Base-by-base conservation (phyloP, 37 sponge, comb jelly and placozoan genomes). In the Haliclona indistincta region DNA sequence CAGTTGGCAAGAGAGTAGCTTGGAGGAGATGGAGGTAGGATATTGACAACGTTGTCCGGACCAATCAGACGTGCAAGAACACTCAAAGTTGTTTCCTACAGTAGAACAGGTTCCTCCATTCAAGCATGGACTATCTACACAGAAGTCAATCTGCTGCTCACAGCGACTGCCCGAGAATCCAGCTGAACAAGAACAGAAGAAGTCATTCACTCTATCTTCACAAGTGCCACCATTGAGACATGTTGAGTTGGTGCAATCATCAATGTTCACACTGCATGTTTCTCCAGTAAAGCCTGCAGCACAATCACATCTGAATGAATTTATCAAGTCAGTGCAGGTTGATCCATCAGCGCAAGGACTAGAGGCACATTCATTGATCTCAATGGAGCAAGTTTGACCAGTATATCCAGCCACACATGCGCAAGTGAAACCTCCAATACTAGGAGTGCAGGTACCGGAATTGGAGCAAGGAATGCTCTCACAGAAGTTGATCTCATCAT, bases 101-200 rank as follows among this genome's bases (percentile, higher is more conserved):
- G 29, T 52, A 29, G 35, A 58, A 44, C 82, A 81, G 53, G 38
- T 81, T 4, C 82, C 82, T 36, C 73, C 64, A 41, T 81, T 81
- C 55, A 28, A 37, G 54, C 82, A 81, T 0, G 55, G 63, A 1
- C 41, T n/a, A 23, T 51, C 66, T 40, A 73, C 20, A 36, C 82
- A 81, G 43, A 81, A 64, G 54, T 81, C 67, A 44, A 75, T 75
- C 2, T 10, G 8, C 23, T 54, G 38, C 17, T 51, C 67, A 52
- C 82, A 81, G 4, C 0, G 62, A 1, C 43, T 11, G 25, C 82
- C 82, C 28, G 67, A 43, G 73, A 67, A 81, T 1, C 82, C 82
- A 25, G 74, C 23, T 5, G 67, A 26, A 73, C 82, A 81, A 1
- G 33, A 5, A 22, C 82, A 81, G 37, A 11, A 7, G 56, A 73